A percentile compares a stretch with the other conserved stretches of the same genome.
Conservation (phyloP, 2,797 vertebrate genomes). For the Xenopus petersii region DNA sequence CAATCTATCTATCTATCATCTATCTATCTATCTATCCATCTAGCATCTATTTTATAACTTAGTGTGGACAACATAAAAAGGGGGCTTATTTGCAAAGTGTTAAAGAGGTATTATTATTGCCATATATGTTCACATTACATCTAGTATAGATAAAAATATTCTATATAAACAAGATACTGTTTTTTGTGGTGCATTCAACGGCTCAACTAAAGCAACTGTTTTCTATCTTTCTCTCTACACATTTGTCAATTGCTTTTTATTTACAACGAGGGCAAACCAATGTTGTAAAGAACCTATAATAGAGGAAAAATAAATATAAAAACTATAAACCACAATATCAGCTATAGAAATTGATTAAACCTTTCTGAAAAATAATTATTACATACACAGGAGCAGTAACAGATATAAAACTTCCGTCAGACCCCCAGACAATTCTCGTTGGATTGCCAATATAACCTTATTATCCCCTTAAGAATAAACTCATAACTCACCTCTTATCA, state of each 20-base stretch:
- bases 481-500: constrained; percentile 50
- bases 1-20: too few relatives aligned
- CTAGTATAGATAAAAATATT: too few relatives aligned
- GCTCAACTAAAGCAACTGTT: too few relatives aligned
- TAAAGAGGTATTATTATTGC: too few relatives aligned
- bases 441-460: constrained; percentile 50
- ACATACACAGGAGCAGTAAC: constrained; percentile 30
- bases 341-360: constrained; percentile 35
- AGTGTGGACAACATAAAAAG: too few relatives aligned
- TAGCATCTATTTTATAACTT: too few relatives aligned
- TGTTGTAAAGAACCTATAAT: constrained; percentile 6
- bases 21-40: too few relatives aligned
- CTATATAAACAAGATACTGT: too few relatives aligned
- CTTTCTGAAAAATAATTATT: constrained; percentile 45
- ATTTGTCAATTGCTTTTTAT: constrained; percentile 3
- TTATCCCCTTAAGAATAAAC: constrained; percentile 48
- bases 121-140: too few relatives aligned
- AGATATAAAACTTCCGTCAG: constrained; percentile 43
- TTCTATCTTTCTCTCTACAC: too few relatives aligned
- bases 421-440: constrained; percentile 44
- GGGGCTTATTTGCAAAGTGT: too few relatives aligned
- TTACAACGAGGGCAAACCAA: constrained; percentile 21
- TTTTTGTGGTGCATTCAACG: too few relatives aligned
- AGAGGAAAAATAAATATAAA: constrained; percentile 10
- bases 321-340: constrained; percentile 20